Base-by-base conservation (phyloP, 2,797 vertebrate genomes). In the Mastacembelus armatus region DNA sequence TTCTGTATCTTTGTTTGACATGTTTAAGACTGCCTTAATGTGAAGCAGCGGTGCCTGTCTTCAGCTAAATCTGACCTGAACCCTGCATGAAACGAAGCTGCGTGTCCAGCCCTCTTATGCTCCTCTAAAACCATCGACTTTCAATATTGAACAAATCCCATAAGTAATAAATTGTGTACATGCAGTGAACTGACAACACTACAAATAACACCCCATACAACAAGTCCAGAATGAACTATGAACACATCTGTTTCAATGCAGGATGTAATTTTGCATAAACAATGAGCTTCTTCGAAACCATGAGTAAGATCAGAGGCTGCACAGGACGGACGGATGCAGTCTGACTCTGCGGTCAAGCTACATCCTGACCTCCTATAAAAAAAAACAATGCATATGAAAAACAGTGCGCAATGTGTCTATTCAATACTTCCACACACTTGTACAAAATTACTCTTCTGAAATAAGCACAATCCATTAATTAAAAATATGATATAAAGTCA, bases 401-500 rank as follows among this genome's bases (percentile, higher is more conserved):
- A 81, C 74, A 87, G 74, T 77, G 78, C 64, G 35, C 58, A 66
- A 71, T 52, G 42, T 61, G 68, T 74, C 71, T 76, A 71, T 69
- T 72, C 68, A 62, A 68, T 66, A 64, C 69, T 74, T 56, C 58
- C 66, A 65, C 44, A 63, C 72, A 27, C 66, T 44, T 71, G 24
- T 10, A 77, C 58, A 81, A 78, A 75, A 79, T 54, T 74, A 72
- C 68, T 64, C 65, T 73, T 74, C 67, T 66, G 66, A 83, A 85
- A 83, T 51, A 75, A 85, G 85, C 57, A 44, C 68, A 80, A 80
- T 71, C 74, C 74, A 47, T 74, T 79, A 75, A 86, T 70, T 85
- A 45, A 84, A 86, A 88, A 65, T 50, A 79, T 42, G 60, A 74
- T 80, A 85, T 78, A 85, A 80, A 78, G 55, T 85, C 68, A 78